Percentiles rank a stretch among this genome's conserved stretches.
Evolutionary conservation across 1,140 invertebrate species (phyloP).

Genomic region (Sinella curviseta): DNA sequence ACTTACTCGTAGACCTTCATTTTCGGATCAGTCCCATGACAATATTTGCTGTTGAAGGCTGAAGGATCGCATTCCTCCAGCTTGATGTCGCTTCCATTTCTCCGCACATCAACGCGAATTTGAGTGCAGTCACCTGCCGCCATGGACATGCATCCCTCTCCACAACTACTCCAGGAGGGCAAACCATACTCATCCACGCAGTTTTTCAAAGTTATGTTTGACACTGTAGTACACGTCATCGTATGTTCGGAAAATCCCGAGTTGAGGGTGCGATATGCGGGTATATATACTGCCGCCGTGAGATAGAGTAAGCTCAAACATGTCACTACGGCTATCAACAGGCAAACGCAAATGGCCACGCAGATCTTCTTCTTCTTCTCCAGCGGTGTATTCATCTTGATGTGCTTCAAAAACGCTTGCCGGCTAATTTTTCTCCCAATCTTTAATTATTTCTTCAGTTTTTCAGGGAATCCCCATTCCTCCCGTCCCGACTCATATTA

Average conservation of each 20-base stretch:
- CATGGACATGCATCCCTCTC: slow-evolving; percentile 88
- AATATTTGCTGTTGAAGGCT: slow-evolving; percentile 72
- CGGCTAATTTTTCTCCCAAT: not conserved
- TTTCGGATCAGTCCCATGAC: slow-evolving; percentile 83
- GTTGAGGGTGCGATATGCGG: slow-evolving; percentile 77
- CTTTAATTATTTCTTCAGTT: not conserved
- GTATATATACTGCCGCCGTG: slow-evolving; percentile 82
- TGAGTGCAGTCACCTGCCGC: slow-evolving; percentile 82
- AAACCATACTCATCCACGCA: slow-evolving; percentile 61
- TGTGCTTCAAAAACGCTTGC: not conserved
- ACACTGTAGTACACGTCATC: slow-evolving; percentile 84
- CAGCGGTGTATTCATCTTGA: slow-evolving; percentile 76
- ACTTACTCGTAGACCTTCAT: slow-evolving; percentile 60
- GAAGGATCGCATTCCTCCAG: slow-evolving; percentile 79
- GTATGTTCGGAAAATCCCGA: slow-evolving; percentile 78
- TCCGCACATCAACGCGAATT: slow-evolving; percentile 80
- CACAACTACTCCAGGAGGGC: slow-evolving; percentile 75
- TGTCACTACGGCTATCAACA: slow-evolving; percentile 84
- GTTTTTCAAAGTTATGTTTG: slow-evolving; percentile 72
- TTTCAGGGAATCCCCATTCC: not conserved
- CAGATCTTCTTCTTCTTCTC: slow-evolving; percentile 83
- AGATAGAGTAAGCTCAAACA: slow-evolving; percentile 84
- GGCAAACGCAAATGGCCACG: slow-evolving; percentile 86
- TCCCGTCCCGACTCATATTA: not conserved
- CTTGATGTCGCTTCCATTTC: slow-evolving; percentile 74